These are phyloP conservation scores for Asteroscopus sphinx DNA, from an alignment of 2,888 invertebrate species.

Conservation along the genomic window DNA sequence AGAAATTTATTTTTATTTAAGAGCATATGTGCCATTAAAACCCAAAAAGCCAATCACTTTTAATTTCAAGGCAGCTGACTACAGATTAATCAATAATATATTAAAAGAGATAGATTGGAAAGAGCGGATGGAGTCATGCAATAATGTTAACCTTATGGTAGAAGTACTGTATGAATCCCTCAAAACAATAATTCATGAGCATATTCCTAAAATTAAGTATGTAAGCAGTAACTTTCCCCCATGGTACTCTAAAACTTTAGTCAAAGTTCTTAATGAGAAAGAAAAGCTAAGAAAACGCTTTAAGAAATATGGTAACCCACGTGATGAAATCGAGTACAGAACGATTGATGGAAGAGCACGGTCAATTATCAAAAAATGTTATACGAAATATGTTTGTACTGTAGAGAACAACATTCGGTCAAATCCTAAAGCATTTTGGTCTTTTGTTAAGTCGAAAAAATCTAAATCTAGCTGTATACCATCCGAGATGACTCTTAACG, in stretches of 20 bases:
- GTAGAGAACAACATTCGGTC: neutral
- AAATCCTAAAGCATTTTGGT: slow-evolving; percentile 8
- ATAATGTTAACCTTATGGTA: slow-evolving; percentile 9
- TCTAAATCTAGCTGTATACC: neutral
- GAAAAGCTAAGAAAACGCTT: slow-evolving; percentile 7
- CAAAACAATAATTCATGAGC: neutral
- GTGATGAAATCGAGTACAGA: slow-evolving; percentile 6
- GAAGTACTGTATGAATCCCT: neutral
- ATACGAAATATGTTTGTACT: neutral
- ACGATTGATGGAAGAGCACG: neutral
- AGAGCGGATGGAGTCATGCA: neutral
- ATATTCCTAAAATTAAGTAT: neutral
- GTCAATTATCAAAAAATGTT: neutral
- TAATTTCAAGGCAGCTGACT: neutral
- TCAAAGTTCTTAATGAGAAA: slow-evolving; percentile 1
- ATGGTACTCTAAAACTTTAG: slow-evolving; percentile 1
- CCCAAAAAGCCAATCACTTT: neutral
- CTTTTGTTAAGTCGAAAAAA: slow-evolving; percentile 3
- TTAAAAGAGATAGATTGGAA: neutral
- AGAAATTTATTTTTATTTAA: neutral
- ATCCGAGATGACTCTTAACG: neutral
- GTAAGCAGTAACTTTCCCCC: neutral
- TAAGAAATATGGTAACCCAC: slow-evolving; percentile 11
- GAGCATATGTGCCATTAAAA: neutral
- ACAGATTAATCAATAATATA: neutral